phyloP scores from a whole-genome alignment of 2,888 invertebrate species.

The Pinctada fucata region DNA sequence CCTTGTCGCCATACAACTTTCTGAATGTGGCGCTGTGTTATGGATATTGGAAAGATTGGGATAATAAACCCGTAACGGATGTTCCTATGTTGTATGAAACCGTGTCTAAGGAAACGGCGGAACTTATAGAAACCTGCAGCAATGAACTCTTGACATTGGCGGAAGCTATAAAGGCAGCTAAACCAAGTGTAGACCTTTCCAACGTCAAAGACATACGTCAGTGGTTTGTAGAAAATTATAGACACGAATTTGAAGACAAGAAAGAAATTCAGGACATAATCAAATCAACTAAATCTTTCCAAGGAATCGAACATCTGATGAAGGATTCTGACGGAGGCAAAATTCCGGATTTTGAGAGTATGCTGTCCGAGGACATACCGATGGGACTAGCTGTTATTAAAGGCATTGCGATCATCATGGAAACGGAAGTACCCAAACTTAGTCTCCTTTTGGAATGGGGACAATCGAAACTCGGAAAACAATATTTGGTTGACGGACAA shows the following conservation, averaged over 20 bases:
- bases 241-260: constrained; percentile 56
- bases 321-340: constrained; percentile 37
- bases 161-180: constrained; percentile 44
- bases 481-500: constrained; percentile 60
- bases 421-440: constrained; percentile 53
- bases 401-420: constrained; percentile 60
- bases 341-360: constrained; percentile 52
- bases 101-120: constrained; percentile 50
- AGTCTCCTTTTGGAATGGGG: constrained; percentile 63
- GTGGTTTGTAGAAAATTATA: constrained; percentile 60
- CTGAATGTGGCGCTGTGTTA: constrained; percentile 62
- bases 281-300: constrained; percentile 57
- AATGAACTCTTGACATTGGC: constrained; percentile 51
- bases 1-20: constrained; percentile 56
- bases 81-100: constrained; percentile 61
- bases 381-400: constrained; percentile 62
- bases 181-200: constrained; percentile 47
- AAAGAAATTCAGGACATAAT: constrained; percentile 53
- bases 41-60: constrained; percentile 63
- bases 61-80: constrained; percentile 52
- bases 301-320: constrained; percentile 57
- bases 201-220: constrained; percentile 54
- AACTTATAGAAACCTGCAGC: constrained; percentile 47
- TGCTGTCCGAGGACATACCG: constrained; percentile 63
- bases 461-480: constrained; percentile 62